Evolutionary conservation across 2,888 invertebrate genomes (phyloP).

Genomic region (Exocentrus adspersus): DNA sequence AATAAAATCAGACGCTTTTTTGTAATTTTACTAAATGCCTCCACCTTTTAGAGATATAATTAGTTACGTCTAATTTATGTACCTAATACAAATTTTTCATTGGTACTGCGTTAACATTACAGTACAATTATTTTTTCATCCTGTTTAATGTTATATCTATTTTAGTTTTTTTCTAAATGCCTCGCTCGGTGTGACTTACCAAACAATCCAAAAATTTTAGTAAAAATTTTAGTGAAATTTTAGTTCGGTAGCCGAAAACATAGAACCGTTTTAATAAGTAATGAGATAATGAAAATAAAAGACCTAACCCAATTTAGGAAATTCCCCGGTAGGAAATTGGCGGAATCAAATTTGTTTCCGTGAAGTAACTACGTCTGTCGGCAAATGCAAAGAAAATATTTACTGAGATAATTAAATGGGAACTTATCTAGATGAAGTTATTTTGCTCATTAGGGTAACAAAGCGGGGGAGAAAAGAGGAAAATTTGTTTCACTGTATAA

Average conservation of each 20-base stretch:
- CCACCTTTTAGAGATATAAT: no score
- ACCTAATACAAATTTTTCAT: no score
- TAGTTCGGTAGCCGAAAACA: not conserved
- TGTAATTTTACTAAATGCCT: no score
- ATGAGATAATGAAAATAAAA: constrained; percentile 11
- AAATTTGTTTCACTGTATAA: constrained; percentile 2
- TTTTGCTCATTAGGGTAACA: constrained; percentile 16
- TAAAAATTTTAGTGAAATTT: no score
- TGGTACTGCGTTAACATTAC: no score
- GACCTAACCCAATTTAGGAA: constrained; percentile 24
- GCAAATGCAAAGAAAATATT: constrained; percentile 29
- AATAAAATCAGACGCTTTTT: no score
- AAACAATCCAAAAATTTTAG: no score
- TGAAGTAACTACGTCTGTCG: constrained; percentile 6
- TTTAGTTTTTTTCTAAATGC: no score
- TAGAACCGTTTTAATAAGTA: constrained; percentile 6
- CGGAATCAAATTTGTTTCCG: constrained; percentile 16
- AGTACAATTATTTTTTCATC: no score
- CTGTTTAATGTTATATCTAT: no score
- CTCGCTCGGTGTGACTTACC: no score
- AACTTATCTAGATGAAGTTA: constrained; percentile 16
- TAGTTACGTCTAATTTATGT: no score
- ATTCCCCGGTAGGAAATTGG: constrained; percentile 21
- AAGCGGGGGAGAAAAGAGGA: constrained; percentile 7
- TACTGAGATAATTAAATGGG: constrained; percentile 34